A percentile compares a stretch with the other conserved stretches of the same genome.
Conservation (phyloP, 2,113 vertebrate species). For the Tachycineta bicolor region DNA sequence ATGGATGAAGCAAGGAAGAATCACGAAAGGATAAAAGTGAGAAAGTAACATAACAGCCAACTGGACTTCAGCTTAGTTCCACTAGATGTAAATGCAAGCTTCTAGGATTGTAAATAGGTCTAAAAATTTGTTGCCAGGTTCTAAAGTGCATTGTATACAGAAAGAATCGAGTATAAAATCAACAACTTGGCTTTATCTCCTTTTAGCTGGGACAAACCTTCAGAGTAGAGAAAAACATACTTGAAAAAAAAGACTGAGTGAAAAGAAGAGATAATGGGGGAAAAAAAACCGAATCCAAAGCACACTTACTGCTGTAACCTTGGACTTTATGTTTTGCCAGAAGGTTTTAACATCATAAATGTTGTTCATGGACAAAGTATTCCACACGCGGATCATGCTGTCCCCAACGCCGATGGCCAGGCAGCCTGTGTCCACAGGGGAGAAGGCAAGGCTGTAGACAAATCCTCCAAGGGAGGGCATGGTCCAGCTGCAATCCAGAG, state of each 20-base stretch:
- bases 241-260: not conserved
- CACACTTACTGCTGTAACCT: slow-evolving; percentile 91
- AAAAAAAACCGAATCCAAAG: not conserved
- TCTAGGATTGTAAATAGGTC: not conserved
- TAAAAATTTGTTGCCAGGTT: not conserved
- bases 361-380: slow-evolving; percentile 86
- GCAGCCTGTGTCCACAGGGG: slow-evolving; percentile 85
- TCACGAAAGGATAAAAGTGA: not conserved
- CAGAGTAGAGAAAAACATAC: not conserved
- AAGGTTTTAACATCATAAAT: slow-evolving; percentile 86
- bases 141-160: not conserved
- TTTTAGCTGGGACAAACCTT: not conserved
- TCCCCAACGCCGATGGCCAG: slow-evolving; percentile 92
- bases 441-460: slow-evolving; percentile 89
- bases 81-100: not conserved
- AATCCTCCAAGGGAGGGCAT: slow-evolving; percentile 92
- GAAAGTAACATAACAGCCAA: not conserved
- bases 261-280: not conserved
- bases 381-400: slow-evolving; percentile 94
- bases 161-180: not conserved
- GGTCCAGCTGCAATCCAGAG: slow-evolving; percentile 90
- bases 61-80: not conserved
- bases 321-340: slow-evolving; percentile 96
- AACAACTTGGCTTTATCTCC: not conserved
- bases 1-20: not conserved